Evolutionary conservation across 2,888 invertebrate species (phyloP), one percentile per base, ranked within the genome.

Genomic region (Drosophila prolongata): DNA sequence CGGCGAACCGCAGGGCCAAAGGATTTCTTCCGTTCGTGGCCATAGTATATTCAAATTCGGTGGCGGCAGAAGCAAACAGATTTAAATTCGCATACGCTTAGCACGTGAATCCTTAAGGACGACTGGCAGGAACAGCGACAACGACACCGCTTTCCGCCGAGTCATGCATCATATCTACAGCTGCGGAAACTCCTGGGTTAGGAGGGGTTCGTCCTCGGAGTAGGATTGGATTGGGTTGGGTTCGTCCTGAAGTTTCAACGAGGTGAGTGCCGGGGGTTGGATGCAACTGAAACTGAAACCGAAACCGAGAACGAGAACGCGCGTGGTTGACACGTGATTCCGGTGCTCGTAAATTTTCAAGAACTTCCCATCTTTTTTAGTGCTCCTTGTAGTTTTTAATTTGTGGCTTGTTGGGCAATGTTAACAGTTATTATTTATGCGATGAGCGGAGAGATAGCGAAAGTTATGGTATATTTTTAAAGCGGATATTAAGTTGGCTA

Each of bases 271-370:
- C n/a, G 60, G 24, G 87, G 87, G 80, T 44, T 50, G 75, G 55
- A 54, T 43, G 53, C 2, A 30, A 30, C 30, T 43, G 53, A 47
- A 58, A 27, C 46, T 14, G 40, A 53, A 27, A 16, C 61, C 16
- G 62, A 64, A 50, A 50, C 50, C 83, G 83, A 77, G 86, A 79
- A 66, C 35, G 66, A 80, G 87, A 87, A 78, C 90, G 85, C 91
- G 91, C 90, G 91, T 91, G 92, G 91, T 91, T 90, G 92, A 90
- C 92, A 92, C 92, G 92, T 92, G 92, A 92, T 90, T 90, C 89
- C 89, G 85, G 79, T 70, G 89, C 77, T 89, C 89, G 91, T 92
- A 92, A 92, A 92, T 92, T 91, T 90, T 82, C 69, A 71, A 74
- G 79, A 80, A 75, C 78, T 52, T 71, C 46, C 67, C 67, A 71